phyloP scores from a whole-genome alignment of 2,113 vertebrate species.

The Hippocampus zosterae region DNA sequence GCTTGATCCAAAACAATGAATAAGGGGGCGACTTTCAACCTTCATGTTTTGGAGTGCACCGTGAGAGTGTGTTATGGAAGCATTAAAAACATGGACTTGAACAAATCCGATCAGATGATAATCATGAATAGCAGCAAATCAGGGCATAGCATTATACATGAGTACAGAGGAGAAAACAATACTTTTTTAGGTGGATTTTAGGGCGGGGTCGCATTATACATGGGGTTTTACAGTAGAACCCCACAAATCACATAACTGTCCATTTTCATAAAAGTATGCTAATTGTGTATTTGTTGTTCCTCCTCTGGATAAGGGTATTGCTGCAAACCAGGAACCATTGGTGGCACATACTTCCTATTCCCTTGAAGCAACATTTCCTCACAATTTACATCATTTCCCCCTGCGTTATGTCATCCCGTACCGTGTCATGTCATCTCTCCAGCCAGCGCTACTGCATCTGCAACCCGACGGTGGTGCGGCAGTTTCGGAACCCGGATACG shows the following conservation, averaged over 20 bases:
- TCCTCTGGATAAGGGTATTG: conserved; percentile 3
- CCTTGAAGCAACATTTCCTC: conserved; percentile 22
- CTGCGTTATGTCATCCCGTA: not conserved
- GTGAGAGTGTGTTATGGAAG: too few species aligned
- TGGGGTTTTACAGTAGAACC: not conserved
- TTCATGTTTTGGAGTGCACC: too few species aligned
- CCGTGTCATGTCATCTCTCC: conserved; percentile 8
- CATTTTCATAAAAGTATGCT: not conserved
- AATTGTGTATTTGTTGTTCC: conserved; percentile 6
- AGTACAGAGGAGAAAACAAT: too few species aligned
- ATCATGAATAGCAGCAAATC: too few species aligned
- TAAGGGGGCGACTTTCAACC: too few species aligned
- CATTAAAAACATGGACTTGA: too few species aligned
- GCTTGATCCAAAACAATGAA: too few species aligned
- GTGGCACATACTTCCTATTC: conserved; percentile 35
- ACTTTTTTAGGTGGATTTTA: too few species aligned
- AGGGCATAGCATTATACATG: too few species aligned
- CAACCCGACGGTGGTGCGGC: conserved; percentile 92
- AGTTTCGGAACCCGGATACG: conserved; percentile 95
- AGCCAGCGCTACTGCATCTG: conserved; percentile 99
- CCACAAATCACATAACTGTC: not conserved
- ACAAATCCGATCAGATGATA: too few species aligned
- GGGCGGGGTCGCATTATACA: too few species aligned
- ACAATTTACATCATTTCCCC: not conserved
- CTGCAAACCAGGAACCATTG: conserved; percentile 21